A percentile compares a stretch with the other conserved stretches of the same genome.
Evolutionary conservation across 2,113 vertebrate species (phyloP).

Genomic region (Butorides virescens): DNA sequence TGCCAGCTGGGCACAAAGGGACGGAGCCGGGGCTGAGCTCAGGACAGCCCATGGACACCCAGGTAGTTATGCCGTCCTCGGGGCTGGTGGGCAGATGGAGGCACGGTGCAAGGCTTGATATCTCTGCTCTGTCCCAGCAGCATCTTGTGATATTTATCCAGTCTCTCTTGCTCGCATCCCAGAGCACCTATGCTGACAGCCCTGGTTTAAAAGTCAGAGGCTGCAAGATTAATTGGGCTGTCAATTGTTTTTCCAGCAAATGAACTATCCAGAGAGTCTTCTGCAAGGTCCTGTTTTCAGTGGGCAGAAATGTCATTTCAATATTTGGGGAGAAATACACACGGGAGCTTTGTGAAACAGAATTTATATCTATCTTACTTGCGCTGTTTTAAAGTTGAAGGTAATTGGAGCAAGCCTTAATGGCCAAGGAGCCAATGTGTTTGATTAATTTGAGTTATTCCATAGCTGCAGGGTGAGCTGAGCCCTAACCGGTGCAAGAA

Average conservation of each 20-base stretch:
- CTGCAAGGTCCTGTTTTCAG: not conserved
- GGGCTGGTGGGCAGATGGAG: not conserved
- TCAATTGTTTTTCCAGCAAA: conserved; percentile 15
- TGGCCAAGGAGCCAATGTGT: not conserved
- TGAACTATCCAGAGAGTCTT: not conserved
- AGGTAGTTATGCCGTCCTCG: accelerated
- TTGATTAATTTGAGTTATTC: not conserved
- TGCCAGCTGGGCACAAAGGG: not conserved
- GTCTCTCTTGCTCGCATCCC: not conserved
- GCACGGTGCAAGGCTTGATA: not conserved
- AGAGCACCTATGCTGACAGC: not conserved
- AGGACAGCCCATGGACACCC: not conserved
- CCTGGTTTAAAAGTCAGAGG: not conserved
- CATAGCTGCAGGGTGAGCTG: not conserved
- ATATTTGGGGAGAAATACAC: not conserved
- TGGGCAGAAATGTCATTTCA: not conserved
- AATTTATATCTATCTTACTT: not conserved
- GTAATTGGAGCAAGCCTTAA: not conserved
- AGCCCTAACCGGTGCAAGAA: accelerated
- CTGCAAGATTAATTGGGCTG: not conserved
- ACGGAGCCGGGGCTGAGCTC: not conserved
- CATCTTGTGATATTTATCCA: not conserved
- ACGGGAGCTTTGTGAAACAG: not conserved
- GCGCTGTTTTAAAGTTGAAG: not conserved
- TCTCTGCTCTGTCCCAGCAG: not conserved